phyloP scores from a whole-genome alignment of 2,888 invertebrate genomes.

The Melieria picta region DNA sequence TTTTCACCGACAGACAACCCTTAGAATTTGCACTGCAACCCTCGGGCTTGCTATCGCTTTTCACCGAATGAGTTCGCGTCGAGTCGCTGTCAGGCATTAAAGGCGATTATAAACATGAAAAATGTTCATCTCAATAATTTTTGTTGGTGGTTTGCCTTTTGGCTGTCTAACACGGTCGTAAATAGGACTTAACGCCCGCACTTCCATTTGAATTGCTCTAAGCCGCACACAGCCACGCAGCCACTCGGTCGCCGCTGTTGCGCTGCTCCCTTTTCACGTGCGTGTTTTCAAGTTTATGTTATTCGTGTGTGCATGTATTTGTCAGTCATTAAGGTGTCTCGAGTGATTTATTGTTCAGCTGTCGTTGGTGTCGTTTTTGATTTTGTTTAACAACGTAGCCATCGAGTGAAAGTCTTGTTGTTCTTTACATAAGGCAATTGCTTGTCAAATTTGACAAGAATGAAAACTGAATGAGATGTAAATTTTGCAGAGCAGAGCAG shows the following conservation, averaged over 20 bases:
- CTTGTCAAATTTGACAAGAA: conserved; percentile 21
- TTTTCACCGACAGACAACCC: too few species aligned
- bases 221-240: background rate
- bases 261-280: background rate
- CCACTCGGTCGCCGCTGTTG: background rate
- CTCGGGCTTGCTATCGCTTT: too few species aligned
- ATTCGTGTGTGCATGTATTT: conserved; percentile 22
- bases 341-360: conserved; percentile 30
- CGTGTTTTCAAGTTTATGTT: background rate
- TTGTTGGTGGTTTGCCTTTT: conserved; percentile 4
- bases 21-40: too few species aligned
- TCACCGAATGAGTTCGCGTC: too few species aligned
- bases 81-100: background rate
- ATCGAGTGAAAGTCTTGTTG: conserved; percentile 7
- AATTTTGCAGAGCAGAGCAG: background rate
- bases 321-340: conserved; percentile 35
- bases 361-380: background rate
- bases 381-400: background rate
- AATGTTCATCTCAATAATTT: conserved; percentile 24
- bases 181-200: background rate
- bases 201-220: background rate
- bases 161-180: conserved; percentile 9
- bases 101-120: conserved; percentile 28
- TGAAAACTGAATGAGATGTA: too few species aligned
- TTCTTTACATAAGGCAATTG: conserved; percentile 14